Evolutionary conservation across 2,888 invertebrate species (phyloP).

Genomic region (Oxystoma pomonae): DNA sequence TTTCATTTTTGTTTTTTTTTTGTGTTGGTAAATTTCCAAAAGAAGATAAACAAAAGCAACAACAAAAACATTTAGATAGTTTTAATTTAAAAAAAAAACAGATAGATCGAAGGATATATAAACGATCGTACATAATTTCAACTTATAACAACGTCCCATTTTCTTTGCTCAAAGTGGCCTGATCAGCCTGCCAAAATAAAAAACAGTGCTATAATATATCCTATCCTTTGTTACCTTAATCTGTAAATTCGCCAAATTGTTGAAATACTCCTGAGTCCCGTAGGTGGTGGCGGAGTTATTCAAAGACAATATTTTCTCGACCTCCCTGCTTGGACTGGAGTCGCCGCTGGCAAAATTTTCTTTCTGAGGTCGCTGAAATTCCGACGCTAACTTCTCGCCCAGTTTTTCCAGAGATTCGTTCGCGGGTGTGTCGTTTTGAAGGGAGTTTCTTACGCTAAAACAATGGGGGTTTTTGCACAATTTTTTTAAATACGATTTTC

Average conservation of each 20-base stretch:
- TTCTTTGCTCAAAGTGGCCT: not conserved
- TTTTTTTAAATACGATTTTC: too few species aligned
- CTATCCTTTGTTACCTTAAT: constrained; percentile 10
- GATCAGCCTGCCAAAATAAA: not conserved
- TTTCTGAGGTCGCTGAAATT: constrained; percentile 37
- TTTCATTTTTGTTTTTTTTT: too few species aligned
- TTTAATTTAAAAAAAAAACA: too few species aligned
- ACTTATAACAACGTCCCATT: too few species aligned
- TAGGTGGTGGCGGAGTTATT: constrained; percentile 48
- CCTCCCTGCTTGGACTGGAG: constrained; percentile 86
- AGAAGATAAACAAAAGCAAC: too few species aligned
- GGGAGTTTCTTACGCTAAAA: constrained; percentile 34
- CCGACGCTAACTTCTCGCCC: constrained; percentile 32
- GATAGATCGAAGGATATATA: too few species aligned
- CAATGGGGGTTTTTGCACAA: too few species aligned
- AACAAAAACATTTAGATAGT: too few species aligned
- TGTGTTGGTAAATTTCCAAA: too few species aligned
- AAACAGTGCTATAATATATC: constrained; percentile 3
- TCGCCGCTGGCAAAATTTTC: constrained; percentile 69
- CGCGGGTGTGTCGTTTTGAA: constrained; percentile 22
- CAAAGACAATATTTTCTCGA: constrained; percentile 78
- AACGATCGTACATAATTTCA: too few species aligned
- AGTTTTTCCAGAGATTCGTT: constrained; percentile 23
- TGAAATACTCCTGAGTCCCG: constrained; percentile 41
- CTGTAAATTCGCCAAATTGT: constrained; percentile 38